phyloP scores from a whole-genome alignment of 2,113 vertebrate species.

The Ictalurus furcatus region DNA sequence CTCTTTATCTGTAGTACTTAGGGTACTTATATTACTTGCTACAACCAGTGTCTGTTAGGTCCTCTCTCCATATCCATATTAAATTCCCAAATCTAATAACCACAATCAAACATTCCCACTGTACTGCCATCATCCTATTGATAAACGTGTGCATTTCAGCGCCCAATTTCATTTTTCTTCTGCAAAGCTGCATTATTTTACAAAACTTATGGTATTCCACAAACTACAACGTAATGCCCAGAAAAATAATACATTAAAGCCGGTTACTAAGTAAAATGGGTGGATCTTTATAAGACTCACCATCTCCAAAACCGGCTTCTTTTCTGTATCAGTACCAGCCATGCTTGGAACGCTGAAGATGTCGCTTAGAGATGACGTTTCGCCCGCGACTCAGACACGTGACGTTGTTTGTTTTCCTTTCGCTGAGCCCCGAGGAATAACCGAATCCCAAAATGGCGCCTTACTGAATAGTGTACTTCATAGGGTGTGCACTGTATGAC shows the following conservation, averaged over 20 bases:
- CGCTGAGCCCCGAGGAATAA: neutral
- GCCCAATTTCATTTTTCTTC: no score
- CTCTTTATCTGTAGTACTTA: neutral
- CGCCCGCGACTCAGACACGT: neutral
- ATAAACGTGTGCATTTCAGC: no score
- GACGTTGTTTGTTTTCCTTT: conserved; percentile 5
- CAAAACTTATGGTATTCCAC: neutral
- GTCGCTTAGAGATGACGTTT: conserved; percentile 9
- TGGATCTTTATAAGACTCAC: conserved; percentile 57
- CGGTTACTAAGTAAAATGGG: no score
- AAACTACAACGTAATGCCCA: neutral
- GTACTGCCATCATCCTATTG: neutral
- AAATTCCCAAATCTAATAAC: neutral
- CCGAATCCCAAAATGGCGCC: neutral
- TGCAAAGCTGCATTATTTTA: no score
- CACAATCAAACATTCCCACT: neutral
- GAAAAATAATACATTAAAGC: no score
- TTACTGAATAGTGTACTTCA: neutral
- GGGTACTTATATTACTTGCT: neutral
- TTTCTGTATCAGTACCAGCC: conserved; percentile 66
- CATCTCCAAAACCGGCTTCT: conserved; percentile 75
- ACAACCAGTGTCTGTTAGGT: no score
- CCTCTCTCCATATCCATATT: no score
- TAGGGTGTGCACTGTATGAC: neutral
- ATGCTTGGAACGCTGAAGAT: conserved; percentile 60